Percentiles rank a stretch among this genome's conserved stretches.
Conservation (phyloP, 2,888 invertebrate genomes). For the Acleris laterana region DNA sequence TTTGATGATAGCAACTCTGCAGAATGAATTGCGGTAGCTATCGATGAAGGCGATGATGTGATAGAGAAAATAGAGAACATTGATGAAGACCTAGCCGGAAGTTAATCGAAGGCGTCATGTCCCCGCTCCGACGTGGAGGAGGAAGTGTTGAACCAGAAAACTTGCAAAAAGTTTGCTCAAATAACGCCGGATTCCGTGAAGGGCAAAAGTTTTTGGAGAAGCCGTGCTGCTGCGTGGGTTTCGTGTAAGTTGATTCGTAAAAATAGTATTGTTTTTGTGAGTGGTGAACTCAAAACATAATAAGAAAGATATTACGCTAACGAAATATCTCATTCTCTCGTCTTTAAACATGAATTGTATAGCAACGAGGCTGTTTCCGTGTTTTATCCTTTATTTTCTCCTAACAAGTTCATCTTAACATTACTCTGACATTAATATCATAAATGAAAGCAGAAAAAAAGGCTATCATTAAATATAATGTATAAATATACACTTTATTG, state of each 20-base stretch:
- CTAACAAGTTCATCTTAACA: too few relatives aligned
- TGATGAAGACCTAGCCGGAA: background rate
- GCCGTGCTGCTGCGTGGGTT: constrained; percentile 6
- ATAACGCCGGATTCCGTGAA: constrained; percentile 17
- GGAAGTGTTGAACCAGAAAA: constrained; percentile 29
- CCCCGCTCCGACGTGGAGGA: constrained; percentile 10
- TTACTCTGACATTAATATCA: too few relatives aligned
- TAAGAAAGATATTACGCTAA: background rate
- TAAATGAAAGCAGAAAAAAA: too few relatives aligned
- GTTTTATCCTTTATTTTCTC: too few relatives aligned
- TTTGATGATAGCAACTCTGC: background rate
- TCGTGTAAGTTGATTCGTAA: constrained; percentile 18
- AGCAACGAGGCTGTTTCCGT: too few relatives aligned
- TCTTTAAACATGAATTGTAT: too few relatives aligned
- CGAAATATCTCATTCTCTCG: background rate
- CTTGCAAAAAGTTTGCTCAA: constrained; percentile 17
- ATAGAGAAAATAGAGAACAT: background rate
- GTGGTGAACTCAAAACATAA: background rate
- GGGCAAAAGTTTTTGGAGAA: constrained; percentile 7
- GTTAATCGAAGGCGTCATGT: constrained; percentile 26
- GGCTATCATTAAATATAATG: too few relatives aligned
- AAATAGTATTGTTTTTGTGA: background rate
- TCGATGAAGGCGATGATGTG: background rate
- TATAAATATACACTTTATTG: too few relatives aligned
- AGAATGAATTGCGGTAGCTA: background rate